Conservation (phyloP, 2,888 invertebrate species). For the Agrochola macilenta region DNA sequence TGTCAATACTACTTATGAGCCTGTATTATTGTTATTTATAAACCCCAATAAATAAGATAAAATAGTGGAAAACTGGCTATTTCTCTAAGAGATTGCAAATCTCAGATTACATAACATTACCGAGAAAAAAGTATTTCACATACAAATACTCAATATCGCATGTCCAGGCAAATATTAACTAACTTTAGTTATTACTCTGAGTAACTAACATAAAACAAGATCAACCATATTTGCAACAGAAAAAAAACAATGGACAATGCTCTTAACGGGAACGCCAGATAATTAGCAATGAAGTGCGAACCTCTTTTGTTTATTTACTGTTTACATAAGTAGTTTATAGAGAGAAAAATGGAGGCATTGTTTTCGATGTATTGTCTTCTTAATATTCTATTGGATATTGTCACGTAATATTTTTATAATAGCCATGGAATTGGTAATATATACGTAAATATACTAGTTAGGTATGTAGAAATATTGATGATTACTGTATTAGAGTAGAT, state of each 20-base stretch:
- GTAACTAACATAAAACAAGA: constrained; percentile 13
- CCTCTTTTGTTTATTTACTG: constrained; percentile 7
- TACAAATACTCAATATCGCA: constrained; percentile 15
- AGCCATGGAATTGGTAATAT: neutral
- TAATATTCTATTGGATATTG: constrained; percentile 3
- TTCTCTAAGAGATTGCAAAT: neutral
- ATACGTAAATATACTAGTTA: neutral
- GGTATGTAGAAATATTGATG: neutral
- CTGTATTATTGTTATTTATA: too few relatives aligned
- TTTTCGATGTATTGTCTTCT: neutral
- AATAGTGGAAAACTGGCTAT: too few relatives aligned
- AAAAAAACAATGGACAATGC: constrained; percentile 31
- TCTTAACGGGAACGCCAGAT: constrained; percentile 8
- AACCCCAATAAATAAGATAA: too few relatives aligned
- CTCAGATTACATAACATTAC: neutral
- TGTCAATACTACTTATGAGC: too few relatives aligned
- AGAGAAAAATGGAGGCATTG: constrained; percentile 13
- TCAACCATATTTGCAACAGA: constrained; percentile 12
- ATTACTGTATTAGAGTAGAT: neutral
- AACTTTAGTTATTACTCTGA: too few relatives aligned
- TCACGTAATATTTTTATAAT: neutral
- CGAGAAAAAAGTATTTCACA: neutral
- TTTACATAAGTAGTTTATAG: neutral
- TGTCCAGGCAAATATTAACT: constrained; percentile 15
- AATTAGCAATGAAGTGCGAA: constrained; percentile 27